These are phyloP conservation scores for Ciconia nigra DNA, from an alignment of 2,797 vertebrate genomes.

Conservation along the genomic window DNA sequence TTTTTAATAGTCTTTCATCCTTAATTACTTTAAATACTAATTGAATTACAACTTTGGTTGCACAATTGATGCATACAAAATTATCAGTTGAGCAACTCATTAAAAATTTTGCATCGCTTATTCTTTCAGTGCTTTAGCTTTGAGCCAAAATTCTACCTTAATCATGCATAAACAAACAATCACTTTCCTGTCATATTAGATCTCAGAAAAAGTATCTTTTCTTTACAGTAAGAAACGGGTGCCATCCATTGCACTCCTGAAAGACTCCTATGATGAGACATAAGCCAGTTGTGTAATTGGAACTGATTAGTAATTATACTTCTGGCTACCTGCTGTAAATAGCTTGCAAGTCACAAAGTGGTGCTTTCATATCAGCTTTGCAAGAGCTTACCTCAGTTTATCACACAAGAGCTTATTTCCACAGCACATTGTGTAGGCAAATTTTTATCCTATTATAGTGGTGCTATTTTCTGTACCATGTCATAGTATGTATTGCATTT, in stretches of 20 bases:
- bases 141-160: background rate
- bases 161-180: background rate
- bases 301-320: background rate
- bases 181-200: background rate
- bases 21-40: constrained; percentile 31
- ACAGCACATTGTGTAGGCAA: background rate
- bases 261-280: background rate
- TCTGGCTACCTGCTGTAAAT: background rate
- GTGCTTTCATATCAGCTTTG: background rate
- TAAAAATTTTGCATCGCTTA: background rate
- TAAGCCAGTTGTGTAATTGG: background rate
- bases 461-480: background rate
- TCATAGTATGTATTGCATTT: background rate
- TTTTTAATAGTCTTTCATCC: background rate
- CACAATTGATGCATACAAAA: background rate
- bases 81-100: background rate
- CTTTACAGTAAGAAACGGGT: background rate
- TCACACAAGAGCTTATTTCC: background rate
- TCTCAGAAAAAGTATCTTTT: background rate
- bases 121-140: background rate
- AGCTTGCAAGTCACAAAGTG: background rate
- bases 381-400: background rate
- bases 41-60: constrained; percentile 19
- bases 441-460: background rate
- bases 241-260: background rate